These are phyloP conservation scores for Mesembrinibis cayennensis DNA, from an alignment of 2,113 vertebrate genomes.

Conservation along the genomic window DNA sequence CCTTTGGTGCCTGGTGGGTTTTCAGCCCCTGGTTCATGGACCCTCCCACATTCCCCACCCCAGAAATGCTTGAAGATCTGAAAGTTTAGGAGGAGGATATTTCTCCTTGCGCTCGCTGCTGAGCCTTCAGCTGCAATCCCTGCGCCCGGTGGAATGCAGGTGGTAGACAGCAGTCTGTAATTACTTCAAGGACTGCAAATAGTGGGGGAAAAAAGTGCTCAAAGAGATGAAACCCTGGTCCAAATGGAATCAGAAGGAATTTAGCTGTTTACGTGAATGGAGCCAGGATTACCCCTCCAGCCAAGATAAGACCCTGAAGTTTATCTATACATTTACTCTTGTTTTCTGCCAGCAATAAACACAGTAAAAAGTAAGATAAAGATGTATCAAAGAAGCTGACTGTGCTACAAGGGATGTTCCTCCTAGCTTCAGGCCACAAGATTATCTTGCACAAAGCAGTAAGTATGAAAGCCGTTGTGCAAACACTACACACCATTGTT, in stretches of 20 bases:
- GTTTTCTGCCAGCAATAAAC: slow-evolving; percentile 65
- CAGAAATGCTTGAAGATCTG: background rate
- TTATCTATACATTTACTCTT: slow-evolving; percentile 66
- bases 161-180: slow-evolving; percentile 15
- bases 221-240: background rate
- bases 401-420: slow-evolving; percentile 6
- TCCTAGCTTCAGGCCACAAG: background rate
- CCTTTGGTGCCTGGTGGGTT: background rate
- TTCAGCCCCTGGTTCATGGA: background rate
- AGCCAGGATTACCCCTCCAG: slow-evolving; percentile 31
- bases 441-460: slow-evolving; percentile 22
- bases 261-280: slow-evolving; percentile 50
- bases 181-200: slow-evolving; percentile 59
- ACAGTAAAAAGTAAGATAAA: slow-evolving; percentile 45
- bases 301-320: slow-evolving; percentile 21
- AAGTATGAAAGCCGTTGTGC: background rate
- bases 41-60: background rate
- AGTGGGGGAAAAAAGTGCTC: background rate
- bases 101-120: background rate
- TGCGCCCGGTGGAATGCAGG: background rate
- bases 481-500: slow-evolving; percentile 35
- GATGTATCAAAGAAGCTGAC: slow-evolving; percentile 29
- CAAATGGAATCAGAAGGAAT: slow-evolving; percentile 56
- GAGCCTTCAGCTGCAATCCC: background rate
- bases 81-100: background rate